These are phyloP conservation scores for Cassiopea xamachana DNA, from an alignment of 30 jellyfish, hydroid and myxozoan genomes.

Conservation along the genomic window DNA sequence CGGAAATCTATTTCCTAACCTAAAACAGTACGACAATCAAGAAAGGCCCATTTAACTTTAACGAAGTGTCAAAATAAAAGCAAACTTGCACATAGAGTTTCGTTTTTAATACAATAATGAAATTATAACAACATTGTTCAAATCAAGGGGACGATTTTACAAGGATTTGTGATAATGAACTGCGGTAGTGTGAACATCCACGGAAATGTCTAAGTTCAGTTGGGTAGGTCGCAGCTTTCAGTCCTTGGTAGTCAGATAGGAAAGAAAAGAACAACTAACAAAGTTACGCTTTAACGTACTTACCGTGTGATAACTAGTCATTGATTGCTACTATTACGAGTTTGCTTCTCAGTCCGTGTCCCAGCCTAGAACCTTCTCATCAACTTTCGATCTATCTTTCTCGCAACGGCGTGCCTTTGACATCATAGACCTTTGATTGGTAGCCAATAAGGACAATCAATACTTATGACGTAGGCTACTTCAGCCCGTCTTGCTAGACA, in stretches of 20 bases:
- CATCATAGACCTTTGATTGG: slow-evolving; percentile 15
- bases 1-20: neutral
- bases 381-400: neutral
- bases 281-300: neutral
- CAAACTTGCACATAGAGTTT: too few relatives aligned
- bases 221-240: too few relatives aligned
- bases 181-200: too few relatives aligned
- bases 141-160: too few relatives aligned
- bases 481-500: neutral
- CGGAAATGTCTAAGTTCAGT: too few relatives aligned
- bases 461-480: slow-evolving; percentile 17
- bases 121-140: too few relatives aligned
- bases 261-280: neutral
- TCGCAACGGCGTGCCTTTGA: slow-evolving; percentile 58
- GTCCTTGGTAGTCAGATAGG: too few relatives aligned
- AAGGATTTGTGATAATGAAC: too few relatives aligned
- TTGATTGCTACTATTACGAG: slow-evolving; percentile 25
- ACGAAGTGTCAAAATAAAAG: neutral
- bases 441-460: slow-evolving; percentile 29
- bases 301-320: slow-evolving; percentile 54
- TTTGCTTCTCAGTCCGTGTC: slow-evolving; percentile 35
- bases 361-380: neutral
- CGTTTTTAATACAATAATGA: too few relatives aligned
- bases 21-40: neutral
- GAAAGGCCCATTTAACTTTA: too few relatives aligned